Conservation (phyloP, 2,113 vertebrate species). For the human region GRCh38 chr6:63258001-63258500, state of each 20-base stretch:
- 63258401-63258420: neutral
- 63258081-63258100: neutral
- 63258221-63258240: conserved; percentile 1
- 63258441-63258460: neutral
- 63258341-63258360: neutral
- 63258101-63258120: neutral
- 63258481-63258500: neutral
- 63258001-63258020: neutral
- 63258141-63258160: neutral
- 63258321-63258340: neutral
- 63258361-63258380: neutral
- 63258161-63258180: neutral
- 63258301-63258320: neutral
- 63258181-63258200: neutral
- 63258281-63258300: neutral
- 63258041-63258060: neutral
- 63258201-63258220: neutral
- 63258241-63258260: neutral
- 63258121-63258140: neutral
- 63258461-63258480: neutral
- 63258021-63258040: neutral
- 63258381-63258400: neutral
- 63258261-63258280: neutral
- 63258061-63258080: neutral
- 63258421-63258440: neutral